Evolutionary conservation across 2,888 invertebrate species (phyloP).

Genomic region (Morpho helenor): DNA sequence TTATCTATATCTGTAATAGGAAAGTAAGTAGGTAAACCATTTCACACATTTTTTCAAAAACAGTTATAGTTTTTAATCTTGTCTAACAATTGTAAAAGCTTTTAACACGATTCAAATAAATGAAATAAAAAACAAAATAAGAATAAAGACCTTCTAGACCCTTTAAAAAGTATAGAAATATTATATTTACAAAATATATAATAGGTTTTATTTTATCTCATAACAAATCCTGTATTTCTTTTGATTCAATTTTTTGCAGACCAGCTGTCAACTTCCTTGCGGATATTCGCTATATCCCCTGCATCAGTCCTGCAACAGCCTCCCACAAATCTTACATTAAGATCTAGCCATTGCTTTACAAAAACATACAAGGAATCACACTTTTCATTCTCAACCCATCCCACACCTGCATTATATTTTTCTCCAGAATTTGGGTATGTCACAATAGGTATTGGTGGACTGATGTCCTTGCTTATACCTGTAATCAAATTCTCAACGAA

Average conservation of each 20-base stretch:
- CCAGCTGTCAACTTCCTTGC: slow-evolving; percentile 18
- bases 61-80: too few species aligned
- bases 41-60: too few species aligned
- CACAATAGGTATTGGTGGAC: slow-evolving; percentile 82
- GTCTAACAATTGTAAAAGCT: too few species aligned
- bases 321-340: slow-evolving; percentile 90
- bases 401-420: slow-evolving; percentile 79
- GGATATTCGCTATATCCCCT: slow-evolving; percentile 84
- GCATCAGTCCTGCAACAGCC: slow-evolving; percentile 93
- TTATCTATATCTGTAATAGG: too few species aligned
- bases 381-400: slow-evolving; percentile 83
- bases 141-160: too few species aligned
- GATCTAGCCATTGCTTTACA: slow-evolving; percentile 86
- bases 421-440: slow-evolving; percentile 96
- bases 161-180: too few species aligned
- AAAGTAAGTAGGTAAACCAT: too few species aligned
- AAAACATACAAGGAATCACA: slow-evolving; percentile 82
- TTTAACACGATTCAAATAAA: too few species aligned
- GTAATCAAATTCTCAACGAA: slow-evolving; percentile 51
- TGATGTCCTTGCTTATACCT: slow-evolving; percentile 42
- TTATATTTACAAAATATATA: too few species aligned
- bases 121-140: too few species aligned
- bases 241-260: background rate
- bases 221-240: too few species aligned
- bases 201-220: too few species aligned